Percentiles rank a stretch among this genome's conserved stretches.
phyloP scores from a whole-genome alignment of 2,888 invertebrate species.

The Arrhopalites spinosus region DNA sequence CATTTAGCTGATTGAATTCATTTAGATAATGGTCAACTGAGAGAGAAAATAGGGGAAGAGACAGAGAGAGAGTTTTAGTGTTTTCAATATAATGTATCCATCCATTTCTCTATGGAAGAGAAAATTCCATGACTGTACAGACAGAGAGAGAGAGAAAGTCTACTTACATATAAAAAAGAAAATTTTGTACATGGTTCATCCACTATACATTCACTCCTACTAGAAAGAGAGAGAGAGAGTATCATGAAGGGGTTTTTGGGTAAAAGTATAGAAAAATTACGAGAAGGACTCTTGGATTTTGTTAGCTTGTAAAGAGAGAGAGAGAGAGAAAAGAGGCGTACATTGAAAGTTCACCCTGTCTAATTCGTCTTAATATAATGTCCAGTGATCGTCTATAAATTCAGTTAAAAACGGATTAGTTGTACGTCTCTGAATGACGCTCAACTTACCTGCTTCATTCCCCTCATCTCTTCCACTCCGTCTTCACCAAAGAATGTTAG shows the following conservation, averaged over 20 bases:
- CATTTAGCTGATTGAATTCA: slow-evolving; percentile 56
- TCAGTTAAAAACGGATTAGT: slow-evolving; percentile 54
- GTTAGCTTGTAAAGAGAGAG: not conserved
- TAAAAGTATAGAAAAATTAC: not conserved
- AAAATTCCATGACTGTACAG: no score
- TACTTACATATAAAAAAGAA: no score
- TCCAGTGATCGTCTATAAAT: slow-evolving; percentile 55
- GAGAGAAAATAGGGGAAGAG: slow-evolving; percentile 1
- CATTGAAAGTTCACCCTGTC: slow-evolving; percentile 40
- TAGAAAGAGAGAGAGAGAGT: not conserved
- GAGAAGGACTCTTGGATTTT: not conserved
- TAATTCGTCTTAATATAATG: slow-evolving; percentile 55
- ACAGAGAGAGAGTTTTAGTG: not conserved
- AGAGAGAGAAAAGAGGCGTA: not conserved
- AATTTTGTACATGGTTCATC: not conserved
- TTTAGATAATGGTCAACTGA: slow-evolving; percentile 55
- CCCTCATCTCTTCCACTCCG: not conserved
- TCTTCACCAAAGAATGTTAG: not conserved
- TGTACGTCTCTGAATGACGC: slow-evolving; percentile 11
- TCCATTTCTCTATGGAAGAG: not conserved
- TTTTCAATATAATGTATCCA: not conserved
- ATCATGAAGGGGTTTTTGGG: not conserved
- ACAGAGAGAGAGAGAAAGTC: no score
- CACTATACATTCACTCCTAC: not conserved
- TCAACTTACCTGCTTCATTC: not conserved